Conservation (phyloP, 1,140 invertebrate species). For the Panulirus ornatus region DNA sequence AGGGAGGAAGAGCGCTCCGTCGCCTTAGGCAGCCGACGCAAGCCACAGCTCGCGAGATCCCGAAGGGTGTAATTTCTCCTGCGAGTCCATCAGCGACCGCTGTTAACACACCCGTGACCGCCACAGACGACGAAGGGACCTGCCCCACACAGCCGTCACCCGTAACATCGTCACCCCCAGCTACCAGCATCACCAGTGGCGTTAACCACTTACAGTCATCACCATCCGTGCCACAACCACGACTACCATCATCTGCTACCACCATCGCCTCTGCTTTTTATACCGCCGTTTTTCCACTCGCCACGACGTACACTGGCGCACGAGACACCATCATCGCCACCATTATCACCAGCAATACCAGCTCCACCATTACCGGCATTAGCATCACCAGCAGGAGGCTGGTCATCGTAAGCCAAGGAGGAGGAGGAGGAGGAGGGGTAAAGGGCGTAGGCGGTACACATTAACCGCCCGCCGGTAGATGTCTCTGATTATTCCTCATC, state of each 20-base stretch:
- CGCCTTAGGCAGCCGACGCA: too few species aligned
- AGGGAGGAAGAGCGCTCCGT: too few species aligned
- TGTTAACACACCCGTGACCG: background rate
- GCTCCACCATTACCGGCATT: background rate
- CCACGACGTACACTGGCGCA: background rate
- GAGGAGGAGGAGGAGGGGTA: background rate
- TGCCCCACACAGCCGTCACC: background rate
- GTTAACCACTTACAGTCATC: too few species aligned
- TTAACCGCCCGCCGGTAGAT: background rate
- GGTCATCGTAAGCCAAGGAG: background rate
- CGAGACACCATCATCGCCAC: constrained; percentile 10
- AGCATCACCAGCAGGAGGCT: background rate
- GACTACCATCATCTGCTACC: background rate
- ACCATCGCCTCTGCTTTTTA: background rate
- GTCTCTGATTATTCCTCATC: background rate
- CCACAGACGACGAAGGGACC: background rate
- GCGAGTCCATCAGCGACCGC: background rate
- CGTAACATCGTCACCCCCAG: background rate
- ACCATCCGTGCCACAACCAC: background rate
- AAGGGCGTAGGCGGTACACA: background rate
- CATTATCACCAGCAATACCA: constrained; percentile 13
- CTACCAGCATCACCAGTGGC: background rate
- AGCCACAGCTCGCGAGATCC: too few species aligned
- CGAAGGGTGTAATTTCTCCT: too few species aligned
- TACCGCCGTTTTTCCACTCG: background rate